Evolutionary conservation across 2,113 vertebrate species (phyloP).

Genomic region (Alligator mississippiensis): DNA sequence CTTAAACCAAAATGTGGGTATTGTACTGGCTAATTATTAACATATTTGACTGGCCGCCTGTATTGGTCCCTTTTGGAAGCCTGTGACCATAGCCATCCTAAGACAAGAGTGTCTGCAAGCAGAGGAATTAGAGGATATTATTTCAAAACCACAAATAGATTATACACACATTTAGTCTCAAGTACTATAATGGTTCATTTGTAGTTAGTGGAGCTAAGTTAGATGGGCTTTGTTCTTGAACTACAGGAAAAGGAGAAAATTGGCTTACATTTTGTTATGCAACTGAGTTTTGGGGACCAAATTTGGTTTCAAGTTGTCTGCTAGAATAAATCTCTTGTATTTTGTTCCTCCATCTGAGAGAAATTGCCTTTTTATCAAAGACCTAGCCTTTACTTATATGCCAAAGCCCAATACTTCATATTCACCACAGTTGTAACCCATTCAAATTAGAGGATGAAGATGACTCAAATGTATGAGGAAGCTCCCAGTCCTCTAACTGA

Average conservation of each 20-base stretch:
- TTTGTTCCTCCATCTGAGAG: not conserved
- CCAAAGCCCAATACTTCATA: not conserved
- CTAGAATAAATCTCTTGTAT: not conserved
- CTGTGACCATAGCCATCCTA: not conserved
- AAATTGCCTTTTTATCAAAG: not conserved
- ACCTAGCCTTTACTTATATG: too few relatives aligned
- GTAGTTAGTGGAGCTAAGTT: not conserved
- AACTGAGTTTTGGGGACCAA: not conserved
- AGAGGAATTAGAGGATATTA: not conserved
- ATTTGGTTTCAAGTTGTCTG: not conserved
- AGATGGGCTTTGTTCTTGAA: not conserved
- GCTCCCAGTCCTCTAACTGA: too few relatives aligned
- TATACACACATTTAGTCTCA: not conserved
- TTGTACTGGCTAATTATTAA: not conserved
- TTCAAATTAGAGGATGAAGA: too few relatives aligned
- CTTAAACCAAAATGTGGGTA: constrained; percentile 53
- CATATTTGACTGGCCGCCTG: not conserved
- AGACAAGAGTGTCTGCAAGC: not conserved
- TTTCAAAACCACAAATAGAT: not conserved
- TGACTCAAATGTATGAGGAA: too few relatives aligned
- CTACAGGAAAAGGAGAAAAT: not conserved
- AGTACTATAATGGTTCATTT: not conserved
- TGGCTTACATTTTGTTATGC: not conserved
- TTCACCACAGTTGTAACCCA: not conserved
- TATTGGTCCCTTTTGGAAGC: not conserved